phyloP scores from a whole-genome alignment of 1,140 invertebrate genomes.

The Pseudachorutes palmiensis region DNA sequence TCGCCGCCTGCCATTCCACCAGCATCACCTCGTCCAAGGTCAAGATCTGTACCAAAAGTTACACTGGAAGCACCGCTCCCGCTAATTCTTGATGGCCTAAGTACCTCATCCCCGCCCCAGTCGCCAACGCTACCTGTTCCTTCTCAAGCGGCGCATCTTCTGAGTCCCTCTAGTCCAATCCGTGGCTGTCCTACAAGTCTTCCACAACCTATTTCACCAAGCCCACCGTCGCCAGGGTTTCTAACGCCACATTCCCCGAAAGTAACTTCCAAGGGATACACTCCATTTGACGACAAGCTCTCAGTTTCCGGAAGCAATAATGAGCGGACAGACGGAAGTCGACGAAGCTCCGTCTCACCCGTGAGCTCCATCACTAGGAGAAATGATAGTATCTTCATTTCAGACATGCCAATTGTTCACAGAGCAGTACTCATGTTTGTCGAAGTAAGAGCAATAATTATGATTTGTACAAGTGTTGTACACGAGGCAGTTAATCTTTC shows the following conservation, averaged over 20 bases:
- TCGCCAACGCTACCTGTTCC: conserved; percentile 40
- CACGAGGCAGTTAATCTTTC: no score
- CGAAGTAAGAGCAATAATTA: no score
- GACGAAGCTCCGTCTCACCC: conserved; percentile 44
- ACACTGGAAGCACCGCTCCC: conserved; percentile 45
- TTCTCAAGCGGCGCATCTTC: conserved; percentile 38
- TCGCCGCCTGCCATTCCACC: conserved; percentile 40
- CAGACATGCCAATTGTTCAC: conserved; percentile 45
- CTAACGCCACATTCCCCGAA: conserved; percentile 36
- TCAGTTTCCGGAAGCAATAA: conserved; percentile 16
- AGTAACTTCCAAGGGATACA: conserved; percentile 15
- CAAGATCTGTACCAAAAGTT: conserved; percentile 49
- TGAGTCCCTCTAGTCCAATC: conserved; percentile 39
- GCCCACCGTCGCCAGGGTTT: conserved; percentile 26
- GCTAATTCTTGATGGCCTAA: conserved; percentile 41
- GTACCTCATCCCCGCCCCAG: conserved; percentile 34
- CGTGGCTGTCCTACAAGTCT: conserved; percentile 35
- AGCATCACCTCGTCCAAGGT: conserved; percentile 44
- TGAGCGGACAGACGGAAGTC: conserved; percentile 37
- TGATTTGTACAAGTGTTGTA: no score
- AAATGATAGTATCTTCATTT: conserved; percentile 41
- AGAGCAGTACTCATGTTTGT: conserved; percentile 45
- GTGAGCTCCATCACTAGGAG: conserved; percentile 40
- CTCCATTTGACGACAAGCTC: conserved; percentile 27
- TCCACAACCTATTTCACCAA: conserved; percentile 32